phyloP scores from a whole-genome alignment of 1,140 invertebrate genomes.

The Conus ventricosus region DNA sequence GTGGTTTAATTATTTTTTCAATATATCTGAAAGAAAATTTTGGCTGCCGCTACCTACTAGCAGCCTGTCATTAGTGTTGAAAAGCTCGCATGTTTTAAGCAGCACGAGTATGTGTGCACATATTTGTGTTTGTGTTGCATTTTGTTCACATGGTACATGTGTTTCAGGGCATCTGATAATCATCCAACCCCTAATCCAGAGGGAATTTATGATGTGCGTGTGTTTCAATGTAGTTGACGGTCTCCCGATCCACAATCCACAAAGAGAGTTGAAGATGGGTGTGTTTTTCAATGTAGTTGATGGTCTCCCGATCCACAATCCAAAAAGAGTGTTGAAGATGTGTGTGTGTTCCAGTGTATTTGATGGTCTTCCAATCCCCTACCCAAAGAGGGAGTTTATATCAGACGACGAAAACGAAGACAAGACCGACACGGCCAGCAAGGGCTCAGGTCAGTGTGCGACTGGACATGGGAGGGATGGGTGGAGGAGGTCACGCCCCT shows the following conservation, averaged over 20 bases:
- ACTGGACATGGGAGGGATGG: not conserved
- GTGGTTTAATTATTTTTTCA: too few relatives aligned
- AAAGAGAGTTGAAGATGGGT: slow-evolving; percentile 86
- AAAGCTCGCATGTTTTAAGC: too few relatives aligned
- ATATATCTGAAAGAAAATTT: too few relatives aligned
- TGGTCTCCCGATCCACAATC: slow-evolving; percentile 97
- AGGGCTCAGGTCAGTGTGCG: slow-evolving; percentile 15
- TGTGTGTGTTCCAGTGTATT: slow-evolving; percentile 84
- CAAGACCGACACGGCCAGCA: slow-evolving; percentile 64
- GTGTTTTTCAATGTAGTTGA: slow-evolving; percentile 87
- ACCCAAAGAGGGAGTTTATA: slow-evolving; percentile 98
- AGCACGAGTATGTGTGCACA: too few relatives aligned
- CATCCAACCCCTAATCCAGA: too few relatives aligned
- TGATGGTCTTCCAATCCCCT: slow-evolving; percentile 95
- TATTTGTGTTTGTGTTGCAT: too few relatives aligned
- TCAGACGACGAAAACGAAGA: slow-evolving; percentile 97
- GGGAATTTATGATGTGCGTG: too few relatives aligned
- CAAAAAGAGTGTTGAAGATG: slow-evolving; percentile 89
- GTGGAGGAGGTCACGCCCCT: not conserved
- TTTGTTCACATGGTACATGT: too few relatives aligned
- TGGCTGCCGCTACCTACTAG: too few relatives aligned
- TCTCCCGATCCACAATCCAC: slow-evolving; percentile 96
- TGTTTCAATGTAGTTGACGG: slow-evolving; percentile 89
- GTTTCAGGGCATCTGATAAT: too few relatives aligned
- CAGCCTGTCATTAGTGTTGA: too few relatives aligned